Evolutionary conservation across 2,888 invertebrate species (phyloP).

Genomic region (Gymnosoma rotundatum): DNA sequence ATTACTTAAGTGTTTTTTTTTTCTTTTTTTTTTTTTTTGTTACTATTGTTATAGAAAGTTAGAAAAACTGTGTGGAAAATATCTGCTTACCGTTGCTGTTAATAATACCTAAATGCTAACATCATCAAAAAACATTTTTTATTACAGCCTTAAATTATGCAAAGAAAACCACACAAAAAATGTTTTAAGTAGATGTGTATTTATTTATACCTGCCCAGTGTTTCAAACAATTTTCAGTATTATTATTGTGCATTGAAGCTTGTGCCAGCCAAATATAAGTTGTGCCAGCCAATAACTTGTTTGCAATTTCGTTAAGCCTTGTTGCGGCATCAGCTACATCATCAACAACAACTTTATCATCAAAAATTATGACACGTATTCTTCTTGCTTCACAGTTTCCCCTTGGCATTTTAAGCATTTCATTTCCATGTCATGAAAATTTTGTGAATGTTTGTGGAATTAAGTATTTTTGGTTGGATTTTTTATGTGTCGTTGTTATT

Average conservation of each 20-base stretch:
- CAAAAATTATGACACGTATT: constrained; percentile 64
- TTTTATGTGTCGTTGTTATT: not conserved
- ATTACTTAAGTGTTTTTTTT: not conserved
- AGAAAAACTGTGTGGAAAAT: too few relatives aligned
- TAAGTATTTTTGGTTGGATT: constrained; percentile 22
- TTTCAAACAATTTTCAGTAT: not conserved
- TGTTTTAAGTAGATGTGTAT: not conserved
- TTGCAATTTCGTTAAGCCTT: constrained; percentile 49
- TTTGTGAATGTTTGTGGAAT: constrained; percentile 22
- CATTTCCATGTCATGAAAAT: not conserved
- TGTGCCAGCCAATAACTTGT: constrained; percentile 30
- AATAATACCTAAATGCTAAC: constrained; percentile 3
- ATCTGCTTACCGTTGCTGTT: not conserved
- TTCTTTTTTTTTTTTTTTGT: not conserved
- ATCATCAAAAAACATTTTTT: not conserved
- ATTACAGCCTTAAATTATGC: constrained; percentile 12
- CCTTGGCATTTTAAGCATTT: constrained; percentile 19
- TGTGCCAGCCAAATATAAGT: not conserved
- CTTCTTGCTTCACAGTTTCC: constrained; percentile 44
- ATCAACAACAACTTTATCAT: constrained; percentile 1
- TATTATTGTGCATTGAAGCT: not conserved
- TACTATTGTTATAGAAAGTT: not conserved
- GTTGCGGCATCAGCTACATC: constrained; percentile 5
- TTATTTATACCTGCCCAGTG: not conserved
- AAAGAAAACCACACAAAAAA: constrained; percentile 4